phyloP scores from a whole-genome alignment of 2,888 invertebrate species.

The Pollenia amentaria region DNA sequence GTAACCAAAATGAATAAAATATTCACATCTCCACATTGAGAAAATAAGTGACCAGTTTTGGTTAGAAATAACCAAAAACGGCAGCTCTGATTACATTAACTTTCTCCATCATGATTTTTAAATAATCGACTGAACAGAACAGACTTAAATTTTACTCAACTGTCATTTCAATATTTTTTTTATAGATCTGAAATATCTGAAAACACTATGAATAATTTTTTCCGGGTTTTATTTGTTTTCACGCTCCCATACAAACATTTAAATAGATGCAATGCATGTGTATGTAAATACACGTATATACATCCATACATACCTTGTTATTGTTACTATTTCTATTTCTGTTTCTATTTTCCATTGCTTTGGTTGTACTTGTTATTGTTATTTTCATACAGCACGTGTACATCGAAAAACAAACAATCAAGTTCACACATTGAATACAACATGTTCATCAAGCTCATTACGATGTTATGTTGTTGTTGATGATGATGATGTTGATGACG shows the following conservation, averaged over 20 bases:
- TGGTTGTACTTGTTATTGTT: slow-evolving; percentile 4
- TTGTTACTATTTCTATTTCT: slow-evolving; percentile 6
- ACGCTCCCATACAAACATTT: neutral
- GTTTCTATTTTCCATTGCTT: neutral
- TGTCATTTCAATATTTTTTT: slow-evolving; percentile 46
- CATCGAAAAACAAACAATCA: slow-evolving; percentile 65
- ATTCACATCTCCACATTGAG: too few species aligned
- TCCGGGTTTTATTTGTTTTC: neutral
- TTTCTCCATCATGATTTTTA: neutral
- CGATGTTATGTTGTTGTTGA: neutral
- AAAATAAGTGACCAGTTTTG: too few species aligned
- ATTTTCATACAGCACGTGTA: slow-evolving; percentile 57
- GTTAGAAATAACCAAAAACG: too few species aligned
- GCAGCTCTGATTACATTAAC: neutral
- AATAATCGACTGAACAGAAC: slow-evolving; percentile 12
- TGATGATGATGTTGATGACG: slow-evolving; percentile 31
- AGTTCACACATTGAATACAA: slow-evolving; percentile 64
- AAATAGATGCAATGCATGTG: neutral
- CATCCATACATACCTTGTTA: neutral
- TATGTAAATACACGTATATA: neutral
- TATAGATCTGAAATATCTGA: slow-evolving; percentile 22
- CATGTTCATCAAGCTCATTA: slow-evolving; percentile 38
- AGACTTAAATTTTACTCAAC: neutral
- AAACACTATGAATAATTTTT: slow-evolving; percentile 20
- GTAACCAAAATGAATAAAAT: too few species aligned